Evolutionary conservation across 2,113 vertebrate species (phyloP).

Genomic region (Equus przewalskii): DNA sequence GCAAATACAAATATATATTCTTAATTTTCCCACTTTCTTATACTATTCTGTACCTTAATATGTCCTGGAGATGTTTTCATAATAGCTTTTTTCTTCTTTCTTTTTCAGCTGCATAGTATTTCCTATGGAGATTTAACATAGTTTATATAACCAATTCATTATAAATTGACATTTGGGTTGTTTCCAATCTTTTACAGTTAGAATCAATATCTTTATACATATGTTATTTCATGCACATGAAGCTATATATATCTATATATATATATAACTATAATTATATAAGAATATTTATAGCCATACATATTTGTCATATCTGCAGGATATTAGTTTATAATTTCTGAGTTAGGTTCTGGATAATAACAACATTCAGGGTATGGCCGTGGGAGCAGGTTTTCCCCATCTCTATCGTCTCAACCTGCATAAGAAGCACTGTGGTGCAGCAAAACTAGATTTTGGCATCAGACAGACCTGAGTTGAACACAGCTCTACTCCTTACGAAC

Average conservation of each 20-base stretch:
- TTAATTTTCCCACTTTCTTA: conserved; percentile 27
- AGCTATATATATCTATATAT: background rate
- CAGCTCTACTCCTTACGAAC: background rate
- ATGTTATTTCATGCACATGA: background rate
- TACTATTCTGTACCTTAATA: conserved; percentile 5
- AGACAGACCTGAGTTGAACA: conserved; percentile 8
- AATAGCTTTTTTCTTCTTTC: conserved; percentile 16
- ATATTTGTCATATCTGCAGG: conserved; percentile 8
- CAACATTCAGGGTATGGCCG: background rate
- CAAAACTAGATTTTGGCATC: background rate
- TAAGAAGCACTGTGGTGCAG: background rate
- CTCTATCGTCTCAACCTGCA: background rate
- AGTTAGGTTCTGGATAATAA: conserved; percentile 4
- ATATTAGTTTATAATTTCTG: conserved; percentile 37
- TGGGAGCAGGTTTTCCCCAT: background rate
- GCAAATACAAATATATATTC: background rate
- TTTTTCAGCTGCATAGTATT: conserved; percentile 35
- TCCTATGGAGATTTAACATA: conserved; percentile 28
- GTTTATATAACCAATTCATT: conserved; percentile 40
- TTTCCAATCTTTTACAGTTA: conserved; percentile 3
- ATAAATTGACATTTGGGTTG: conserved; percentile 9
- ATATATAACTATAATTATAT: background rate
- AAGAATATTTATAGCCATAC: background rate
- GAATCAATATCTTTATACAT: background rate
- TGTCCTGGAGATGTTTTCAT: conserved; percentile 26